phyloP scores from a whole-genome alignment of 2,113 vertebrate genomes.

The Brachyhypopomus gauderio region DNA sequence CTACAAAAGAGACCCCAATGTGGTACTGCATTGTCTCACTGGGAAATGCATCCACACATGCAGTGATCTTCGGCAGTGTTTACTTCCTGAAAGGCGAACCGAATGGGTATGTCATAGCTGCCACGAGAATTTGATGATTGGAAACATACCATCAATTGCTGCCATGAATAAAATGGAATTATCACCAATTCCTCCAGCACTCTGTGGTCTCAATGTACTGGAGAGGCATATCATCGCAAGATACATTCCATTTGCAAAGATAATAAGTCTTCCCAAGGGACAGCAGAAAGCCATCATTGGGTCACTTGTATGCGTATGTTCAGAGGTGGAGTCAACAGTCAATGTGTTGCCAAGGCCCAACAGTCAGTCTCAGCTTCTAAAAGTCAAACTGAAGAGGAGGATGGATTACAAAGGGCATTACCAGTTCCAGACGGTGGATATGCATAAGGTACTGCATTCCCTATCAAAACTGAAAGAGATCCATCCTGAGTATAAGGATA shows the following conservation, averaged over 20 bases:
- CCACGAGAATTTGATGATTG: no score
- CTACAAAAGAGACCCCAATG: no score
- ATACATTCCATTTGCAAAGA: conserved; percentile 27
- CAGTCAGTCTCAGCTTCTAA: conserved; percentile 31
- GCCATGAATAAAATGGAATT: no score
- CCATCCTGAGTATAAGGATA: conserved; percentile 30
- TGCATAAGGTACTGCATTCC: neutral
- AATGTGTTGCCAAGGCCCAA: conserved; percentile 6
- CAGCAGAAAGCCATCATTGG: conserved; percentile 14
- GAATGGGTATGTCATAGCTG: no score
- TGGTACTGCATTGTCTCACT: no score
- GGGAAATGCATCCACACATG: no score
- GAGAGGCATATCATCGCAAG: conserved; percentile 29
- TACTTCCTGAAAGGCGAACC: no score
- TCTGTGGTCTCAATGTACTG: conserved; percentile 10
- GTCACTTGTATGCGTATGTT: conserved; percentile 46
- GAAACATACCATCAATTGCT: no score
- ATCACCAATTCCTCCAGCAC: no score
- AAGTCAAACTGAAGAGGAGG: conserved; percentile 30
- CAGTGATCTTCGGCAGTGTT: no score
- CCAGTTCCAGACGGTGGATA: conserved; percentile 37
- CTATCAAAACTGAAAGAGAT: conserved; percentile 34
- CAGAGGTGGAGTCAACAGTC: conserved; percentile 42
- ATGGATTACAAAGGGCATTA: conserved; percentile 41
- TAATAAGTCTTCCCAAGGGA: conserved; percentile 13